Evolutionary conservation across 23 tunicate genomes (phyloP).

Genomic region (Styela clava): DNA sequence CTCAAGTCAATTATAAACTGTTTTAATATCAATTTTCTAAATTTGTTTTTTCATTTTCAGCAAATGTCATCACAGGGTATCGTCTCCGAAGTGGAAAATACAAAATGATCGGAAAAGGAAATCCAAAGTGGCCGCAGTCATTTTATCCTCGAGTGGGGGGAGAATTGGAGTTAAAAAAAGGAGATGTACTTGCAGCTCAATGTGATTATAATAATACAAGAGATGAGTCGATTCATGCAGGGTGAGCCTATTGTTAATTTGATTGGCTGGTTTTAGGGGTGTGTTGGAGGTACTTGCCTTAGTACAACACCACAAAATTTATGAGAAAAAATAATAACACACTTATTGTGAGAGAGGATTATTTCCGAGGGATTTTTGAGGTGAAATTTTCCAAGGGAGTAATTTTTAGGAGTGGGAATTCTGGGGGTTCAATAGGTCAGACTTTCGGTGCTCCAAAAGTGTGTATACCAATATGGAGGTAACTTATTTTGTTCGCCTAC

Average conservation of each 20-base stretch:
- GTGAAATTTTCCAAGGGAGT: no score
- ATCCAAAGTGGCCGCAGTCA: constrained; percentile 99
- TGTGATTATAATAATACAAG: constrained; percentile 64
- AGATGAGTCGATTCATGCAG: constrained; percentile 26
- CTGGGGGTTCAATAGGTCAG: no score
- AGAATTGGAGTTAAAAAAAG: constrained; percentile 39
- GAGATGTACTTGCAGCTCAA: constrained; percentile 59
- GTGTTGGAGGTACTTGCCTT: neutral
- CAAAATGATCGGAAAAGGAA: constrained; percentile 98
- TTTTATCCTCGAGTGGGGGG: constrained; percentile 95
- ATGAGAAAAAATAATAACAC: no score
- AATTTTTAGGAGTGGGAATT: no score
- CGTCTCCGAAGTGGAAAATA: constrained; percentile 37
- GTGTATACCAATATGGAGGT: no score
- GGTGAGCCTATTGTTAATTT: constrained; percentile 41
- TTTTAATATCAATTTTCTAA: no score
- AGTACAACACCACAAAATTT: no score
- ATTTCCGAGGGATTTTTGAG: no score
- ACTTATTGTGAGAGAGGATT: no score
- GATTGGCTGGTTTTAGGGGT: neutral
- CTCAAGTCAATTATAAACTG: no score
- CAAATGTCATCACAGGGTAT: constrained; percentile 85
- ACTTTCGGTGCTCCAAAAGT: no score
- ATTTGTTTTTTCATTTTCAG: constrained; percentile 34
- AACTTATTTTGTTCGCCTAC: no score